Base-by-base conservation (phyloP, 2,888 invertebrate genomes). In the Drosophila prostipennis region DNA sequence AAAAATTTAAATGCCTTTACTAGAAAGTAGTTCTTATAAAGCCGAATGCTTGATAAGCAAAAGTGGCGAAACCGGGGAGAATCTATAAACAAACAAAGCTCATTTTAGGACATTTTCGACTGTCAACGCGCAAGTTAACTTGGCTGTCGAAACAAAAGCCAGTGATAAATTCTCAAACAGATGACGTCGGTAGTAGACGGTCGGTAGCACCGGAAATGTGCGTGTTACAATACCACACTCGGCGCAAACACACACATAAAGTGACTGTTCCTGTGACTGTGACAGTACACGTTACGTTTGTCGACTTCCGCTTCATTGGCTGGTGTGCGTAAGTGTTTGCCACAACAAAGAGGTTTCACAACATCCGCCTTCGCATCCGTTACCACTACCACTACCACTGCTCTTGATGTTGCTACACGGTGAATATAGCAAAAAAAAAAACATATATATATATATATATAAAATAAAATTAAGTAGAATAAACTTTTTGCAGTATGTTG, bases 231-330 rank as follows among this genome's bases (percentile, higher is more conserved):
- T 76, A 74, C 74, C 69, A 65, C 58, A 69, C 53, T 58, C 58
- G 70, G 54, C 42, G 11, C 37, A 37, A 11, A 14, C n/a, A n/a
- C n/a, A 19, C 42, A 11, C 11, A 42, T 11, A 42, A 11, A 51
- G 51, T 14, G 49, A 56, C 51, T 37, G 49, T 52, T 52, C 26
- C 39, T 52, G 53, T 26, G 32, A 57, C 57, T 65, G 80, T 76
- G 71, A 69, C 79, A 81, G 75, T 63, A 72, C 64, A 54, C 23
- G 70, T 57, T 65, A 69, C 72, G 73, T 72, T 74, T 83, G 77
- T 75, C 77, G 74, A 78, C 87, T 83, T 87, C 89, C 89, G 83
- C 70, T 76, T 74, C 55, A 55, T 65, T 43, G 67, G 53, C 13
- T 60, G 23, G 68, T 61, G 58, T 70, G 70, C 54, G 69, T 72